Percentiles rank a stretch among this genome's conserved stretches.
Conservation (phyloP, 1,140 invertebrate species). For the Dendrolimus punctatus region DNA sequence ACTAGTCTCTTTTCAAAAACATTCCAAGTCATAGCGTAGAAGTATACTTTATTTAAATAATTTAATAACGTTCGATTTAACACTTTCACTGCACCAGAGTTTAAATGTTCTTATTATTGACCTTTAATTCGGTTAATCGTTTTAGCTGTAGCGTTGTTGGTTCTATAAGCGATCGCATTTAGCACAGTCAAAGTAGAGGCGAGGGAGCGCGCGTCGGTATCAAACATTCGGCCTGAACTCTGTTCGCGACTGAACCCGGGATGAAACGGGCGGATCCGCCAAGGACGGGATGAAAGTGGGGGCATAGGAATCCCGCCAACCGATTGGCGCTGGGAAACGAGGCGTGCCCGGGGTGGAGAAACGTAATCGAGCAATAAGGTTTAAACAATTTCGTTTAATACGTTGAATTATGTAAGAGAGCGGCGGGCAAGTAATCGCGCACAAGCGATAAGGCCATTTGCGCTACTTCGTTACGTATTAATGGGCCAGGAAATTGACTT, state of each 20-base stretch:
- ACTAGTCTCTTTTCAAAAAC: too few relatives aligned
- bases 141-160: too few relatives aligned
- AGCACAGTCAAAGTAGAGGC: constrained; percentile 19
- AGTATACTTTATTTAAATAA: too few relatives aligned
- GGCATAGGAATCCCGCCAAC: constrained; percentile 20
- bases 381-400: constrained; percentile 73
- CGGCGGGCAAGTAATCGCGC: constrained; percentile 69
- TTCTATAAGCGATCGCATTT: constrained; percentile 16
- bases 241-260: constrained; percentile 28
- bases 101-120: not conserved
- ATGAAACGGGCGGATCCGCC: constrained; percentile 34
- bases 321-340: constrained; percentile 54
- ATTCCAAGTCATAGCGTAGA: too few relatives aligned
- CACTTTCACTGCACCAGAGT: constrained; percentile 26
- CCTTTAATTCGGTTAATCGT: too few relatives aligned
- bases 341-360: constrained; percentile 61
- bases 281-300: constrained; percentile 24
- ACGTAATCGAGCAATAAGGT: constrained; percentile 72
- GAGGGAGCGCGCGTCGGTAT: constrained; percentile 27
- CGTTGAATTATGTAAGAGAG: constrained; percentile 72
- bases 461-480: constrained; percentile 71
- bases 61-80: not conserved
- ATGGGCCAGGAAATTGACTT: constrained; percentile 72
- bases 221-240: constrained; percentile 38
- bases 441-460: constrained; percentile 72